Percentiles rank a stretch among this genome's conserved stretches.
Evolutionary conservation across 2,797 vertebrate genomes (phyloP).

Genomic region (Sebastes taczanowskii): DNA sequence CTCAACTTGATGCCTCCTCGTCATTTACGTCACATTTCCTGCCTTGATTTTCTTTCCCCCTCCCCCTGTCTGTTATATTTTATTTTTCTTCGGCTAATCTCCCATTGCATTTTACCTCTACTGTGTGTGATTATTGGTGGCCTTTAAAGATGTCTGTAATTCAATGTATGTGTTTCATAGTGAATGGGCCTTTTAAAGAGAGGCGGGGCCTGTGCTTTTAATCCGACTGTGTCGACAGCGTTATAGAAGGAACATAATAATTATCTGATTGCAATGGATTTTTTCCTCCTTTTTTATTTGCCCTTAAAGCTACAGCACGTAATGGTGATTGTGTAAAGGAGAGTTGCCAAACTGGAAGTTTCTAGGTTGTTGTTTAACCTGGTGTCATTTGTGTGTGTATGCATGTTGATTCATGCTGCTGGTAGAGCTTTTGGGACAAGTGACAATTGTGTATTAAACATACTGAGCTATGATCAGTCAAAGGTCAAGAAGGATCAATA

Average conservation of each 20-base stretch:
- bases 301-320: not conserved
- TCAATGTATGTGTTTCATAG: not conserved
- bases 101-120: not conserved
- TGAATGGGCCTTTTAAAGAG: not conserved
- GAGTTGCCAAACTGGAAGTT: not conserved
- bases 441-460: not conserved
- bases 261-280: not conserved
- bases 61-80: not conserved
- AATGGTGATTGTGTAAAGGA: not conserved
- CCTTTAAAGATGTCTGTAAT: not conserved
- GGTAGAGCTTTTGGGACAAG: not conserved
- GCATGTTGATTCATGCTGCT: not conserved
- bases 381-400: not conserved
- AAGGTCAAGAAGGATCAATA: constrained; percentile 20
- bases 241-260: not conserved
- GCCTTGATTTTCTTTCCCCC: not conserved
- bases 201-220: not conserved
- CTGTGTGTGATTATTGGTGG: not conserved
- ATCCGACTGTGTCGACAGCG: not conserved
- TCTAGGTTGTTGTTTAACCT: not conserved
- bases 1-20: not conserved
- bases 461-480: not conserved
- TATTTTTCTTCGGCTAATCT: not conserved
- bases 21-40: not conserved
- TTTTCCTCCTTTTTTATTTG: not conserved